Percentiles rank a stretch among this genome's conserved stretches.
These are phyloP conservation scores for Limenitis arthemis DNA, from an alignment of 2,888 invertebrate genomes.

Conservation along the genomic window DNA sequence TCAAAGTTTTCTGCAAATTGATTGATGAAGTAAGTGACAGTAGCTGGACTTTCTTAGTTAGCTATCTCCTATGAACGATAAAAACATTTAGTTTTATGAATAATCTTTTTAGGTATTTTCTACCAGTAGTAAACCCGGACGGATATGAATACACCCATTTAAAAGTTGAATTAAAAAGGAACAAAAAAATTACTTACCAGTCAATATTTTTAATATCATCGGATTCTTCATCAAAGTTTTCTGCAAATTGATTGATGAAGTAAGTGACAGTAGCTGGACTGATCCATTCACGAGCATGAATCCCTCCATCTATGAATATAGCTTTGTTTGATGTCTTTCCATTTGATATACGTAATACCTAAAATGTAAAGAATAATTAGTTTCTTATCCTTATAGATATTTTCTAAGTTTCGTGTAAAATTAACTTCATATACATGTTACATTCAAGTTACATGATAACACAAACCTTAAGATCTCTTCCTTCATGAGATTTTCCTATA, in stretches of 20 bases:
- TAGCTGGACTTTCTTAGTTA: slow-evolving; percentile 88
- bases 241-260: slow-evolving; percentile 81
- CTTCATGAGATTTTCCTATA: slow-evolving; percentile 84
- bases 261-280: slow-evolving; percentile 87
- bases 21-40: slow-evolving; percentile 84
- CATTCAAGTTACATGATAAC: too few relatives aligned
- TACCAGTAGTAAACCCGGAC: slow-evolving; percentile 86
- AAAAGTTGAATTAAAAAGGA: slow-evolving; percentile 86
- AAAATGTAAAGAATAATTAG: slow-evolving; percentile 3
- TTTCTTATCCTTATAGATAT: not conserved
- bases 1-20: slow-evolving; percentile 83
- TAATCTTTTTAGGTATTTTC: slow-evolving; percentile 69
- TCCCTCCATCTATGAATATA: slow-evolving; percentile 85
- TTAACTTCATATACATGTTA: too few relatives aligned
- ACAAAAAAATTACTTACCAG: slow-evolving; percentile 74
- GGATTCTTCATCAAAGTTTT: slow-evolving; percentile 80
- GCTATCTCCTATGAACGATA: too few relatives aligned
- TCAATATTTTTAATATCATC: slow-evolving; percentile 62
- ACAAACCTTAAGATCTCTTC: slow-evolving; percentile 78
- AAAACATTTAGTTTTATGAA: not conserved
- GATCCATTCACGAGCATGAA: slow-evolving; percentile 95
- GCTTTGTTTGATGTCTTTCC: slow-evolving; percentile 77
- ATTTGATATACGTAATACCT: slow-evolving; percentile 77
- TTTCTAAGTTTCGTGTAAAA: not conserved
- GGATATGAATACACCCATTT: slow-evolving; percentile 91